A percentile compares a stretch with the other conserved stretches of the same genome.
phyloP scores from a whole-genome alignment of 2,113 vertebrate species.

The Lampris megalopsis region DNA sequence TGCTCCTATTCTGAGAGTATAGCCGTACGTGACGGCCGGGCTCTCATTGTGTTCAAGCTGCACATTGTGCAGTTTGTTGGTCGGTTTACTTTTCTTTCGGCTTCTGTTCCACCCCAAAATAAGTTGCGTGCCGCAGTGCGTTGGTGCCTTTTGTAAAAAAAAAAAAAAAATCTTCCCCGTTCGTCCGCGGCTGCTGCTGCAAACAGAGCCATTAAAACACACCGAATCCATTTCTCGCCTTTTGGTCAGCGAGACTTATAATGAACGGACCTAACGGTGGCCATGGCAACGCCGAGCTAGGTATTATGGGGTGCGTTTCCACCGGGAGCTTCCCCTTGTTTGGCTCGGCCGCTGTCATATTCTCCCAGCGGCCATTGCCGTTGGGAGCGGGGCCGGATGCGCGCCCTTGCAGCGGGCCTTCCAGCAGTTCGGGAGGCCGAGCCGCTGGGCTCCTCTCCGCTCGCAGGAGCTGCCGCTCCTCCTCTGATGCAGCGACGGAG shows the following conservation, averaged over 20 bases:
- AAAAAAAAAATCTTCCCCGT: not conserved
- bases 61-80: too few relatives aligned
- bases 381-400: conserved; percentile 50
- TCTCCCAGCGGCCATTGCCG: conserved; percentile 52
- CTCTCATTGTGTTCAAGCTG: too few relatives aligned
- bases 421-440: conserved; percentile 62
- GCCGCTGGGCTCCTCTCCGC: conserved; percentile 36
- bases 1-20: not conserved
- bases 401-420: conserved; percentile 49
- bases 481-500: conserved; percentile 39
- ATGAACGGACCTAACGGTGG: not conserved
- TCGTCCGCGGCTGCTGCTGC: not conserved
- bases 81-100: too few relatives aligned
- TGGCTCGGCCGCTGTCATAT: conserved; percentile 29
- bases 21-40: too few relatives aligned
- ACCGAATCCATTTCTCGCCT: not conserved
- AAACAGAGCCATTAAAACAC: not conserved
- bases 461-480: conserved; percentile 40
- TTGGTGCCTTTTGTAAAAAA: not conserved
- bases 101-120: too few relatives aligned
- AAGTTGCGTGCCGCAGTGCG: not conserved
- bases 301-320: not conserved
- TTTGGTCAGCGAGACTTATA: conserved; percentile 3
- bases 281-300: conserved; percentile 16
- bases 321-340: conserved; percentile 23